A percentile compares a stretch with the other conserved stretches of the same genome.
Evolutionary conservation across 2,113 vertebrate genomes (phyloP).

Genomic region (Etheostoma cragini): DNA sequence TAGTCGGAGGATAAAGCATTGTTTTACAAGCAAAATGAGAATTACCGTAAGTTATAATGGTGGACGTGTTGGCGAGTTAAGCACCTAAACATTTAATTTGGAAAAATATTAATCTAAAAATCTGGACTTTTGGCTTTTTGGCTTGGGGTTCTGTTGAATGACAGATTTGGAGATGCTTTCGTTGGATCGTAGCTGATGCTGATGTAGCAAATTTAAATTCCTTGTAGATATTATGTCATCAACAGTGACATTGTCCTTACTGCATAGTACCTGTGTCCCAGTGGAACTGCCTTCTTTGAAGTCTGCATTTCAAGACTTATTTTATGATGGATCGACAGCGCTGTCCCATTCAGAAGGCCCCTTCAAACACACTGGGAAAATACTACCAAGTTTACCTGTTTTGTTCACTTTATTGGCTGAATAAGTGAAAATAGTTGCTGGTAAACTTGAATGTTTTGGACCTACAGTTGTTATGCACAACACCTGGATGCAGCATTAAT

Average conservation of each 20-base stretch:
- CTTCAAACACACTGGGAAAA: not conserved
- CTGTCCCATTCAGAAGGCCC: not conserved
- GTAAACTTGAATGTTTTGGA: not conserved
- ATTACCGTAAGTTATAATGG: not conserved
- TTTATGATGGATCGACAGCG: constrained; percentile 2
- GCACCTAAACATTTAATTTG: not conserved
- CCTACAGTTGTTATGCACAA: not conserved
- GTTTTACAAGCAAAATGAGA: not conserved
- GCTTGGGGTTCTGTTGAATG: not conserved
- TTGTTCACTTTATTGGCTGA: not conserved
- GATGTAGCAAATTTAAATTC: not conserved
- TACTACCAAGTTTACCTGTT: not conserved
- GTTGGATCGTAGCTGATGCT: not conserved
- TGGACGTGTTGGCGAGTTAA: not conserved
- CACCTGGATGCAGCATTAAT: not conserved
- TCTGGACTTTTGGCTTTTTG: not conserved
- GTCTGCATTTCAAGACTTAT: constrained; percentile 6
- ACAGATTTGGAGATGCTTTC: constrained; percentile 2
- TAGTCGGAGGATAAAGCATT: not conserved
- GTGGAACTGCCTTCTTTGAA: not conserved
- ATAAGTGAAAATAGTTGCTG: constrained; percentile 4
- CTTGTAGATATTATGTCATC: not conserved
- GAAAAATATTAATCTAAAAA: not conserved
- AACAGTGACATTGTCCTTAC: not conserved
- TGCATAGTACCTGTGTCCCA: not conserved